These are phyloP conservation scores for Ameiurus melas DNA, from an alignment of 2,113 vertebrate species.

Conservation along the genomic window DNA sequence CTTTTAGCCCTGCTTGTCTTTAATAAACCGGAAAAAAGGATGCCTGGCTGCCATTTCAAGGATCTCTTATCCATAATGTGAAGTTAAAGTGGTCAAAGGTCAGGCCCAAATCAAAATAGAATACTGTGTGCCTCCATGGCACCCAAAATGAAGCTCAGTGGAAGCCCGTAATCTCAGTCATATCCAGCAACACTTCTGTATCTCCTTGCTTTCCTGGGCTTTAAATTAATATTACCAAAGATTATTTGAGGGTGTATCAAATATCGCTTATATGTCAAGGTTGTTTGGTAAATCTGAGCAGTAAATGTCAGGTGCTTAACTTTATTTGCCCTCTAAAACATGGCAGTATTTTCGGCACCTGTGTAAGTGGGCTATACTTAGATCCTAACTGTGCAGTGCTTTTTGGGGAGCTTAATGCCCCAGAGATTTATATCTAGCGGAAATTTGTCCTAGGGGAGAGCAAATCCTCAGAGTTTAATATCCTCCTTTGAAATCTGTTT, in stretches of 20 bases:
- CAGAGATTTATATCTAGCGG: conserved; percentile 52
- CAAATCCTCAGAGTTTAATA: conserved; percentile 54
- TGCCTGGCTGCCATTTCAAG: conserved; percentile 36
- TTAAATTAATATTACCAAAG: conserved; percentile 49
- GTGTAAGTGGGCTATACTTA: conserved; percentile 48
- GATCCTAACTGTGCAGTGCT: conserved; percentile 38
- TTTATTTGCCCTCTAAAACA: conserved; percentile 58
- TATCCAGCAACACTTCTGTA: conserved; percentile 11
- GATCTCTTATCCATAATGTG: conserved; percentile 39
- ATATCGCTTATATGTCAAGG: conserved; percentile 56
- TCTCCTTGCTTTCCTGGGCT: conserved; percentile 22
- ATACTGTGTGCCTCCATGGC: background rate
- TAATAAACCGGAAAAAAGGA: conserved; percentile 51
- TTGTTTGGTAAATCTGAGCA: conserved; percentile 53
- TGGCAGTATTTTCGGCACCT: conserved; percentile 50
- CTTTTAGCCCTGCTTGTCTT: conserved; percentile 49
- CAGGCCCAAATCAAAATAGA: conserved; percentile 52
- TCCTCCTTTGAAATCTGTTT: conserved; percentile 57
- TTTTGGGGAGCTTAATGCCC: conserved; percentile 52
- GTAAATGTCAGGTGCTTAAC: conserved; percentile 59
- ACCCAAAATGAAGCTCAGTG: conserved; percentile 36
- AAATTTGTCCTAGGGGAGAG: conserved; percentile 53
- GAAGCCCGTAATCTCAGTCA: conserved; percentile 9
- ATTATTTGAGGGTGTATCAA: conserved; percentile 55
- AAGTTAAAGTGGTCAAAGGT: conserved; percentile 46